Base-by-base conservation (phyloP, 1,140 invertebrate genomes). In the Ericerus pela region DNA sequence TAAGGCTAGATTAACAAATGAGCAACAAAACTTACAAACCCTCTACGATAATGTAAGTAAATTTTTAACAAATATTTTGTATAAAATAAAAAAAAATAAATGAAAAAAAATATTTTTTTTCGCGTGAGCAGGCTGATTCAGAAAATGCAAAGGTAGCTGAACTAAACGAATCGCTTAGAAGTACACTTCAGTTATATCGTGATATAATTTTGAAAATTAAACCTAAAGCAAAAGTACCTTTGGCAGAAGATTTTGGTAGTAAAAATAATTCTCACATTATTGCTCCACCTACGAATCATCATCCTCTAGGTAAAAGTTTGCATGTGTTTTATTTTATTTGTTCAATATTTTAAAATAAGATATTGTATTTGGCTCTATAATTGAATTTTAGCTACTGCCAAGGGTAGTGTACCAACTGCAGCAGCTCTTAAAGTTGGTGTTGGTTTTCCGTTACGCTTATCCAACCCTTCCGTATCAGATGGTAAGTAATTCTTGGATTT, bases 361-460 rank as follows among this genome's bases (percentile, higher is more conserved):
- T 22, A 47, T 24, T 47, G 10, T 41, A 41, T 16, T 47, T 22
- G n/a, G 22, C 20, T 20, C 2, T 47, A 20, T 4, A 24, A 14
- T 16, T 16, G 20, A 12, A 20, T 37, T 47, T 36, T 36, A 43
- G 33, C 31, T 26, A 24, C 26, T 22, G 18, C 14, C 8, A 55
- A 29, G 14, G 54, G 14, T 36, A 73, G 76, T 62, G 82, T 85
- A 31, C 82, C 82, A 52, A 85, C 83, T 26, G 82, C 82, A 55
- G 82, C 83, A 27, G 81, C 83, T 37, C 71, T 85, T 52, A 87
- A 87, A 75, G 83, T 84, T 80, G 82, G 82, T 47, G 81, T 85
- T 58, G 83, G 82, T 58, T 85, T 85, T 73, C 82, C 82, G 57
- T 68, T 85, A 61, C 53, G 22, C 20, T 29, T 41, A 41, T 43